phyloP scores from a whole-genome alignment of 2,888 invertebrate species.

The Slavum lentiscoides region DNA sequence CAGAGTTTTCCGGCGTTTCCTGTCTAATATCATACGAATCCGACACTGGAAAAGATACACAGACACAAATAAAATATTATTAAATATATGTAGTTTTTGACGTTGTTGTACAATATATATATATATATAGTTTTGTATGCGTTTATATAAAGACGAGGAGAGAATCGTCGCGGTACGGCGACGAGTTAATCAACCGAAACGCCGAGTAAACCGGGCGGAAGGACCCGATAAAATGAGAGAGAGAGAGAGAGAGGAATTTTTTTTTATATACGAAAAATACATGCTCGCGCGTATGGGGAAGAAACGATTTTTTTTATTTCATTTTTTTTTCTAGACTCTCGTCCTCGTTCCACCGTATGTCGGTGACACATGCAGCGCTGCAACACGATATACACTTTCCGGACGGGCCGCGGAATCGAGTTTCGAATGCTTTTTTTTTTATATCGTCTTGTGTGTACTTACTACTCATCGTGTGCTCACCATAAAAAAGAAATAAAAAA shows the following conservation, averaged over 20 bases:
- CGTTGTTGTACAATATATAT: no score
- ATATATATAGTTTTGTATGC: background rate
- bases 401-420: slow-evolving; percentile 13
- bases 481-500: no score
- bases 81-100: no score
- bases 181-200: slow-evolving; percentile 49
- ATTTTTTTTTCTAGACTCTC: background rate
- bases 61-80: no score
- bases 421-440: slow-evolving; percentile 3
- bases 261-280: background rate
- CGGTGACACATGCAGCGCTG: slow-evolving; percentile 20
- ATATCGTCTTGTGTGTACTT: no score
- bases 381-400: slow-evolving; percentile 23
- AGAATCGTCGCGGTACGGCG: background rate
- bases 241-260: background rate
- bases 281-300: background rate
- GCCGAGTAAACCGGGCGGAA: slow-evolving; percentile 45
- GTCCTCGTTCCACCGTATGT: background rate
- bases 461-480: no score
- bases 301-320: background rate
- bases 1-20: no score
- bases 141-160: background rate
- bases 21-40: no score
- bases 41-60: no score
- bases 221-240: slow-evolving; percentile 29